Conservation (phyloP, 1,140 invertebrate species). For the Wasmannia auropunctata region DNA sequence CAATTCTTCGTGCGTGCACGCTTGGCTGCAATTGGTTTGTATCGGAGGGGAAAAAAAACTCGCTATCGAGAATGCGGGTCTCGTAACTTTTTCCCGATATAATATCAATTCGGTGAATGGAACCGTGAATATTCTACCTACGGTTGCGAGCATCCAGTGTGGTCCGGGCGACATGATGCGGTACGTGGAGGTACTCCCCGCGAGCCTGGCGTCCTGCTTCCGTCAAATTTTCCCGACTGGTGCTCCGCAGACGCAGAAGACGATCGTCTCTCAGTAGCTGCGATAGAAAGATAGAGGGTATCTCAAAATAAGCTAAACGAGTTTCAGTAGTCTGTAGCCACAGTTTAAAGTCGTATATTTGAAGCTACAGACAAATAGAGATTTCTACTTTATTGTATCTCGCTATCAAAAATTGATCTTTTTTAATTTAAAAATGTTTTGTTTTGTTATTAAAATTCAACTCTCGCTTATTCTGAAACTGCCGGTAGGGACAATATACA, state of each 20-base stretch:
- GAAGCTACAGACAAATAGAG: background rate
- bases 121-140: constrained; percentile 71
- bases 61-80: background rate
- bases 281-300: constrained; percentile 50
- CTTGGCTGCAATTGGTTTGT: background rate
- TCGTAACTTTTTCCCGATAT: constrained; percentile 28
- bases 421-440: background rate
- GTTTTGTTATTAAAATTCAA: background rate
- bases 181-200: constrained; percentile 82
- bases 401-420: background rate
- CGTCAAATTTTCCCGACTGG: constrained; percentile 80
- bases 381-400: background rate
- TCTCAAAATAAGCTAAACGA: background rate
- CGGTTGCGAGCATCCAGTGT: constrained; percentile 82
- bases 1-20: background rate
- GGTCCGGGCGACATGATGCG: constrained; percentile 79
- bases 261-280: constrained; percentile 82
- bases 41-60: constrained; percentile 27
- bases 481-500: background rate
- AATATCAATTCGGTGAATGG: constrained; percentile 34
- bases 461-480: background rate
- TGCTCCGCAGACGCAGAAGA: constrained; percentile 74
- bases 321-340: background rate
- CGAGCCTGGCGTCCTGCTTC: constrained; percentile 80
- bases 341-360: background rate